These are phyloP conservation scores for Drosophila lacertosa DNA, from an alignment of 1,140 invertebrate species.

Conservation along the genomic window DNA sequence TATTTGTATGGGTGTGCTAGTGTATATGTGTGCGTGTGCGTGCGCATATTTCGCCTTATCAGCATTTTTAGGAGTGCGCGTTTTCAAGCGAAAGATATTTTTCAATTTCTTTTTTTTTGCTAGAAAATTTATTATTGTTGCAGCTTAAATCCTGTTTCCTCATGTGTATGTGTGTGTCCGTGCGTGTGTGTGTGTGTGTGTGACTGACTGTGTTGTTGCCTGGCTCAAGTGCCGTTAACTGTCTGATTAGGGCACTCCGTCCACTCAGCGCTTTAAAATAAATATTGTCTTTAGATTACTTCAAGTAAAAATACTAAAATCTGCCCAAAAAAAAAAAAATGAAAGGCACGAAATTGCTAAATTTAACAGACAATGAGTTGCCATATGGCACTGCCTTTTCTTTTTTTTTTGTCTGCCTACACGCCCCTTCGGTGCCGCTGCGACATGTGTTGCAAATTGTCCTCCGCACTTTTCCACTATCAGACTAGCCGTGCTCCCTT, in stretches of 20 bases:
- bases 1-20: conserved; percentile 13
- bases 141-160: conserved; percentile 74
- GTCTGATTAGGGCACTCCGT: conserved; percentile 77
- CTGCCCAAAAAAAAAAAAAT: conserved; percentile 30
- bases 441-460: conserved; percentile 51
- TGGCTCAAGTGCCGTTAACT: conserved; percentile 64
- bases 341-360: conserved; percentile 49
- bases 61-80: conserved; percentile 71
- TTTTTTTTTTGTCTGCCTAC: conserved; percentile 7
- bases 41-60: conserved; percentile 77
- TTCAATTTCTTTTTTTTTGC: conserved; percentile 59
- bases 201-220: no score
- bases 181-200: conserved; percentile 26
- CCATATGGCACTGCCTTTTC: conserved; percentile 52
- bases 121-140: conserved; percentile 75
- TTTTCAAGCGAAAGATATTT: conserved; percentile 53
- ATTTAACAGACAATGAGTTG: conserved; percentile 66
- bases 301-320: conserved; percentile 49
- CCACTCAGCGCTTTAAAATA: conserved; percentile 72
- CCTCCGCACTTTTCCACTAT: conserved; percentile 12
- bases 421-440: conserved; percentile 35
- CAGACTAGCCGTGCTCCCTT: conserved; percentile 17
- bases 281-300: conserved; percentile 81
- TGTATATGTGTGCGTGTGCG: conserved; percentile 31
- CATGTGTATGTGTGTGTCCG: conserved; percentile 24